phyloP scores from a whole-genome alignment of 1,140 invertebrate genomes.

The Mercenaria mercenaria region DNA sequence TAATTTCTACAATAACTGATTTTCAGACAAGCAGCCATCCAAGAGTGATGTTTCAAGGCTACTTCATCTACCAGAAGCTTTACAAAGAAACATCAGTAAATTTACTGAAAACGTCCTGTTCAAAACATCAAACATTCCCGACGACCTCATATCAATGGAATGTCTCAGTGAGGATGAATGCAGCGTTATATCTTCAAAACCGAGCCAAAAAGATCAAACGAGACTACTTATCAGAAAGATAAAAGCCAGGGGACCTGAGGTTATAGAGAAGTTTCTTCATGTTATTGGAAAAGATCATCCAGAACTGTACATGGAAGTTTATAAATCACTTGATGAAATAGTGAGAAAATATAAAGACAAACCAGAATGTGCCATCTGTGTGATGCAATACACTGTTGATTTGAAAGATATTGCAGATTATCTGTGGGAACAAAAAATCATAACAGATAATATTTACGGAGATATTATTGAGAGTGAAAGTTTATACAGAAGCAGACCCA shows the following conservation, averaged over 20 bases:
- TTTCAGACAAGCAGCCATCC: conserved; percentile 5
- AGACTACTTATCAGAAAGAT: conserved; percentile 3
- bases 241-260: conserved; percentile 70
- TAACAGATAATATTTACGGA: not conserved
- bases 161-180: conserved; percentile 36
- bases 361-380: conserved; percentile 38
- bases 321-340: not conserved
- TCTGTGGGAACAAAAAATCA: conserved; percentile 32
- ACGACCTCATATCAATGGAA: not conserved
- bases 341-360: conserved; percentile 7
- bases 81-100: conserved; percentile 13
- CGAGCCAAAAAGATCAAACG: conserved; percentile 1
- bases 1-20: not conserved
- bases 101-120: not conserved
- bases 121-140: not conserved
- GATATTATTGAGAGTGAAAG: not conserved
- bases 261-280: conserved; percentile 77
- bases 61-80: conserved; percentile 3
- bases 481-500: not conserved
- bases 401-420: conserved; percentile 35
- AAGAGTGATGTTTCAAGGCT: conserved; percentile 22
- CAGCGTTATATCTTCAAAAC: not conserved
- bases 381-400: conserved; percentile 31
- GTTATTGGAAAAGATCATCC: conserved; percentile 13
- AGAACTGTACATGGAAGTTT: not conserved